Percentiles rank a stretch among this genome's conserved stretches.
phyloP scores from a whole-genome alignment of 2,113 vertebrate species.

The Cynoglossus semilaevis region DNA sequence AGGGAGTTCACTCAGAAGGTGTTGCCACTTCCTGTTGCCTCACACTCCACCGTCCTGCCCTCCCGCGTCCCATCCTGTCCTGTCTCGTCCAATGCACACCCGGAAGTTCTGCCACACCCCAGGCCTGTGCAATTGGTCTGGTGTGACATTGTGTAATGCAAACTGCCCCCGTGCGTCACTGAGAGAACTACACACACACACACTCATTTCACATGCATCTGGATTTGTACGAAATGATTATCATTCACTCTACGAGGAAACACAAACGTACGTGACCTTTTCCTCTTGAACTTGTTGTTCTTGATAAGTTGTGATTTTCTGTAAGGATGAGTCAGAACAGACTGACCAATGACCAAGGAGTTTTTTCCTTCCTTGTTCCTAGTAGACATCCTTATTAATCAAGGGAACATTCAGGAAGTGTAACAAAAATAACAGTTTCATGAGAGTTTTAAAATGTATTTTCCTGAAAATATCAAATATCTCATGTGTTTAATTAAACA shows the following conservation, averaged over 20 bases:
- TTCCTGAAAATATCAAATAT: no score
- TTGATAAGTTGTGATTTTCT: neutral
- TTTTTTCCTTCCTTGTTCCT: no score
- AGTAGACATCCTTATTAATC: no score
- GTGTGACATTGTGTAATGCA: constrained; percentile 52
- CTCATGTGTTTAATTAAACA: no score
- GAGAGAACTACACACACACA: constrained; percentile 59
- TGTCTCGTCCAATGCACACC: constrained; percentile 47
- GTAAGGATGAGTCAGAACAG: constrained; percentile 2
- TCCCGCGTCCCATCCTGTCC: constrained; percentile 34
- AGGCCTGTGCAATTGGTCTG: constrained; percentile 33
- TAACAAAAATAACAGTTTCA: no score
- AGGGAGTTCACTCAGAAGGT: constrained; percentile 24
- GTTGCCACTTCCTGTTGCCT: constrained; percentile 48
- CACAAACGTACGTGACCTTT: constrained; percentile 16
- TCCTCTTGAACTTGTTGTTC: neutral
- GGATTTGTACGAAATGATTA: neutral
- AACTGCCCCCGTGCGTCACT: constrained; percentile 63
- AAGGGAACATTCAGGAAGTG: no score
- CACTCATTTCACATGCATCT: constrained; percentile 18
- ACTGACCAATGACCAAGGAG: neutral
- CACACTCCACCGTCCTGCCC: constrained; percentile 30
- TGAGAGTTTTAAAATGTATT: no score
- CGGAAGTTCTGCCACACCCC: constrained; percentile 50
- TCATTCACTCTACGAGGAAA: neutral